Evolutionary conservation across 2,113 vertebrate species (phyloP).

Genomic region (Catharus minimus): DNA sequence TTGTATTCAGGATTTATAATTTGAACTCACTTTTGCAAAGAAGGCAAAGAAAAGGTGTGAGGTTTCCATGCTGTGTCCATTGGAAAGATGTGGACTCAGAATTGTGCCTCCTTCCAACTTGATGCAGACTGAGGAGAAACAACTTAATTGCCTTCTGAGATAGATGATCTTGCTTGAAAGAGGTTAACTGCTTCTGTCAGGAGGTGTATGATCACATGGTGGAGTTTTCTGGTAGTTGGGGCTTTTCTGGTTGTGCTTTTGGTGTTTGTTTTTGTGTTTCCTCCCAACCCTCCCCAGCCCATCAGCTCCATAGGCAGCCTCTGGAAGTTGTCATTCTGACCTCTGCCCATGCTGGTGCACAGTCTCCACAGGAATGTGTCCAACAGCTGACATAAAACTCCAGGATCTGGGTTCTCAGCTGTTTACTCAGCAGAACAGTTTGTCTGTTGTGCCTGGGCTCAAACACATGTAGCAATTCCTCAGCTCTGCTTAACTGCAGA

Average conservation of each 20-base stretch:
- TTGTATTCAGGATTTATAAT: background rate
- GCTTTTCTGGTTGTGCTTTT: background rate
- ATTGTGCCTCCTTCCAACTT: background rate
- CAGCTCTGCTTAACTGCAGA: background rate
- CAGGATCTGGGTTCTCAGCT: background rate
- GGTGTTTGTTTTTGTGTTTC: too few relatives aligned
- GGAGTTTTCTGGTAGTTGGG: background rate
- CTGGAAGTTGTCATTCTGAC: background rate
- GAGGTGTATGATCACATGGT: background rate
- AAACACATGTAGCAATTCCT: fast-evolving
- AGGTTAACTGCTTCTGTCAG: background rate
- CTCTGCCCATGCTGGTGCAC: background rate
- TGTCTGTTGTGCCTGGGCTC: background rate
- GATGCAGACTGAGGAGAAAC: background rate
- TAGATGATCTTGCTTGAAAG: background rate
- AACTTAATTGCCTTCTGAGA: background rate
- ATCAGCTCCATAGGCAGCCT: background rate
- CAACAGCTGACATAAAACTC: background rate
- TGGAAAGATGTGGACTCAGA: background rate
- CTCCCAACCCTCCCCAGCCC: background rate
- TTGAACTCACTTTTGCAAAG: background rate
- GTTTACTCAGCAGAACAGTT: slow-evolving; percentile 18
- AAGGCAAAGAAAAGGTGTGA: background rate
- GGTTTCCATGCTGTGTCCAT: fast-evolving
- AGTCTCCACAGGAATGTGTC: background rate